These are phyloP conservation scores for Platalea minor DNA, from an alignment of 2,797 vertebrate species.

Conservation along the genomic window DNA sequence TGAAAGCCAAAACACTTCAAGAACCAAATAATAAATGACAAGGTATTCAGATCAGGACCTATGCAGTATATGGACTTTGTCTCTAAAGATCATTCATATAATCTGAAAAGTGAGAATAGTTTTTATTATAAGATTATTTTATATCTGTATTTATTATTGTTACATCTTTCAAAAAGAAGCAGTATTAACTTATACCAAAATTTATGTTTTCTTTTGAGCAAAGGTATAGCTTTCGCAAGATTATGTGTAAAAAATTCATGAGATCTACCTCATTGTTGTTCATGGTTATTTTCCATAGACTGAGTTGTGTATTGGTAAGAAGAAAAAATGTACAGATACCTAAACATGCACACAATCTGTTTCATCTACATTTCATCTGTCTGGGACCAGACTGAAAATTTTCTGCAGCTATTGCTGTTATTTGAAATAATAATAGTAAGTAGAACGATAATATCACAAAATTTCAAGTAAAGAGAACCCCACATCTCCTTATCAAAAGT, in stretches of 20 bases:
- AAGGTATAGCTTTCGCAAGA: not conserved
- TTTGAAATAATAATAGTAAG: not conserved
- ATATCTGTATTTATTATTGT: not conserved
- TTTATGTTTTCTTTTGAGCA: not conserved
- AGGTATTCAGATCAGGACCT: not conserved
- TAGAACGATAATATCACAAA: not conserved
- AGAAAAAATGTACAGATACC: not conserved
- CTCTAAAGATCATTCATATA: not conserved
- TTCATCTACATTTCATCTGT: not conserved
- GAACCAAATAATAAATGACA: not conserved
- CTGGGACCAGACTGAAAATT: not conserved
- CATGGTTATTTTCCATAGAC: not conserved
- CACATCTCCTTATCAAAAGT: not conserved
- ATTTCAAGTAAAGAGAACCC: not conserved
- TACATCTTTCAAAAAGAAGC: not conserved
- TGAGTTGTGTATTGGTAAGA: accelerated
- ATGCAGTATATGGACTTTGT: not conserved
- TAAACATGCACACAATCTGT: not conserved
- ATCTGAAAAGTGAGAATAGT: not conserved
- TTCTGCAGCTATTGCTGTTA: not conserved
- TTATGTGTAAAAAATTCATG: not conserved
- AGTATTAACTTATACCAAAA: not conserved
- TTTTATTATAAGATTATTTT: not conserved
- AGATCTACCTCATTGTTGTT: not conserved
- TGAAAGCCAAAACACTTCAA: not conserved